phyloP scores from a whole-genome alignment of 2,888 invertebrate species.

The Nephrotoma appendiculata region DNA sequence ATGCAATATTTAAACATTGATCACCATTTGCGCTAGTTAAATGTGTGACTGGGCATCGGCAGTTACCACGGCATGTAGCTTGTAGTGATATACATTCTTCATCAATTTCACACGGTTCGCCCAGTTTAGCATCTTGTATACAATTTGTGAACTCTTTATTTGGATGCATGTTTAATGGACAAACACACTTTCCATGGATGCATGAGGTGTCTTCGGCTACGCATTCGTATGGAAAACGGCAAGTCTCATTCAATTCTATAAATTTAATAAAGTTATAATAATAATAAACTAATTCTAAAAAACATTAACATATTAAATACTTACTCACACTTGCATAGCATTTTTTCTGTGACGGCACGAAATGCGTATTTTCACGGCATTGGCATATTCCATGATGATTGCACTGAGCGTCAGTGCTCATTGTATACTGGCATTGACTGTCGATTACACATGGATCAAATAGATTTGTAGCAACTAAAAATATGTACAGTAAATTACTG shows the following conservation, averaged over 20 bases:
- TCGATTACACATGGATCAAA: slow-evolving; percentile 26
- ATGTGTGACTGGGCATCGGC: slow-evolving; percentile 25
- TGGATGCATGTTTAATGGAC: slow-evolving; percentile 24
- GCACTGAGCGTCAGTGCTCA: slow-evolving; percentile 25
- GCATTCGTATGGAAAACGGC: slow-evolving; percentile 15
- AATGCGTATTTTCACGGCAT: slow-evolving; percentile 26
- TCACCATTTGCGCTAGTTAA: slow-evolving; percentile 20
- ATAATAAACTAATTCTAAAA: no score
- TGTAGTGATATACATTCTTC: slow-evolving; percentile 25
- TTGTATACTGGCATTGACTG: slow-evolving; percentile 28
- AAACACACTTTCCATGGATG: slow-evolving; percentile 23
- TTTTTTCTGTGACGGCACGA: slow-evolving; percentile 20
- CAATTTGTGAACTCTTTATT: slow-evolving; percentile 23
- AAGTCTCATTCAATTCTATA: neutral
- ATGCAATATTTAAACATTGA: slow-evolving; percentile 10
- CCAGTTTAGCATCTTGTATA: slow-evolving; percentile 20
- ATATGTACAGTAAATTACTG: neutral
- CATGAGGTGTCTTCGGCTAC: slow-evolving; percentile 24
- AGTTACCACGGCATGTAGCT: slow-evolving; percentile 23
- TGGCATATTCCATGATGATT: slow-evolving; percentile 18
- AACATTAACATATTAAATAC: slow-evolving; percentile 6
- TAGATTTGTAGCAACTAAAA: slow-evolving; percentile 21
- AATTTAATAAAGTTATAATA: neutral
- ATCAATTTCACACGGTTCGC: slow-evolving; percentile 22
- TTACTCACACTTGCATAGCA: slow-evolving; percentile 29